These are phyloP conservation scores for Mythimna ferrago DNA, from an alignment of 2,888 invertebrate genomes.

Conservation along the genomic window DNA sequence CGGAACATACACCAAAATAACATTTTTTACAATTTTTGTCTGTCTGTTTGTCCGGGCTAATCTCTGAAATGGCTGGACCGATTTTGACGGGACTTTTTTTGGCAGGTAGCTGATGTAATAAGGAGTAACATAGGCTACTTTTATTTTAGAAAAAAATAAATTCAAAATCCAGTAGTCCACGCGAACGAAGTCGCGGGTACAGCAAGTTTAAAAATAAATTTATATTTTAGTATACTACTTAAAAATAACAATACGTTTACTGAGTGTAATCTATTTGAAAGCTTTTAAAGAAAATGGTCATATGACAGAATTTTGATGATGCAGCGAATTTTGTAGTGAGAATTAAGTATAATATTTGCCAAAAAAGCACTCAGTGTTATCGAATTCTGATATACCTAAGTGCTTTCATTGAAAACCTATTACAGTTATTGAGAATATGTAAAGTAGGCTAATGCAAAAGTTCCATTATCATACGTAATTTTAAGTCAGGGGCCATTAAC, in stretches of 20 bases:
- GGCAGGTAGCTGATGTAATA: too few species aligned
- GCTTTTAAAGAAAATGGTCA: neutral
- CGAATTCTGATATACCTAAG: slow-evolving; percentile 33
- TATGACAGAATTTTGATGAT: slow-evolving; percentile 13
- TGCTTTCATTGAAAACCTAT: slow-evolving; percentile 39
- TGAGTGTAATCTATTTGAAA: neutral
- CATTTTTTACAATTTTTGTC: too few species aligned
- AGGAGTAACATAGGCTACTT: too few species aligned
- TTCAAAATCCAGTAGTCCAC: too few species aligned
- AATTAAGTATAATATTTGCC: slow-evolving; percentile 20
- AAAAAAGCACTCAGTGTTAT: slow-evolving; percentile 42
- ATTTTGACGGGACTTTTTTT: too few species aligned
- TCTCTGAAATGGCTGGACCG: too few species aligned
- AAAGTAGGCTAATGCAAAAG: slow-evolving; percentile 21
- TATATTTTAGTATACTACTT: neutral
- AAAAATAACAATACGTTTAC: neutral
- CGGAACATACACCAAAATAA: too few species aligned
- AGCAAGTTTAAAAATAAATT: neutral
- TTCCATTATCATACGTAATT: slow-evolving; percentile 11
- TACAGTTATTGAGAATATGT: slow-evolving; percentile 35
- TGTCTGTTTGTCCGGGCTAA: too few species aligned
- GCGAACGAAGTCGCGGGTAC: too few species aligned
- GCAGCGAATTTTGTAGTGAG: slow-evolving; percentile 19
- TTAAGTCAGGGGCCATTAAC: neutral
- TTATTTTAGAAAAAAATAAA: too few species aligned